Base-by-base conservation (phyloP, 1,140 invertebrate genomes). In the Tribolium madens region DNA sequence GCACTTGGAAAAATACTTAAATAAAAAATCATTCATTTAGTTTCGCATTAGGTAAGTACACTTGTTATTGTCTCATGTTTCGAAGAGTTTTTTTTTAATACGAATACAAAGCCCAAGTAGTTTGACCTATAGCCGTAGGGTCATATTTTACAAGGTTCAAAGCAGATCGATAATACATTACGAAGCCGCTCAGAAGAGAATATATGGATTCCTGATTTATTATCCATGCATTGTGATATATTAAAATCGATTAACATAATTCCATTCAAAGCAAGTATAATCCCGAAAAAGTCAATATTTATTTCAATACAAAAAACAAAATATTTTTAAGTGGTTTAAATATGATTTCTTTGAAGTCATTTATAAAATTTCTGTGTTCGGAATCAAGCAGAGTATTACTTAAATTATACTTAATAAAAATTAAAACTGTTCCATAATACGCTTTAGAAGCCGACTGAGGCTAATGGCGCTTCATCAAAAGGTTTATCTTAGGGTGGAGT, bases 111-210 rank as follows among this genome's bases (percentile, higher is more conserved):
- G 33, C 57, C 18, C 57, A 64, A 64, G 18, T 42, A 47, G 64
- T 76, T 72, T 73, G 76, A 76, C 76, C 76, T 76, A 72, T 60
- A 42, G 33, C 68, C 68, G 48, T 33, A 73, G 52, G 76, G 76
- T 76, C 76, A 76, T 76, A 76, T 76, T 76, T 76, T 76, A 76
- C 50, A 69, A 76, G 70, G 69, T 70, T 76, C 76, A 70, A 68
- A 64, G 64, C 48, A 68, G 68, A 70, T 76, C 76, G 68, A 76
- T 76, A 73, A 52, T 14, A 76, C 60, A 76, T 73, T 76, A 76
- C 76, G 57, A 64, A 64, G 14, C 52, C 26, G 57, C 57, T 64
- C 57, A 33, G 31, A 64, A 26, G 26, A 64, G 31, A 64, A 64
- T 64, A 33, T 33, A 64, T 12, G 57, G 26, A 64, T 33, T 64